These are phyloP conservation scores for Antechinus stuartii DNA, from an alignment of 2,113 vertebrate genomes.

Conservation along the genomic window DNA sequence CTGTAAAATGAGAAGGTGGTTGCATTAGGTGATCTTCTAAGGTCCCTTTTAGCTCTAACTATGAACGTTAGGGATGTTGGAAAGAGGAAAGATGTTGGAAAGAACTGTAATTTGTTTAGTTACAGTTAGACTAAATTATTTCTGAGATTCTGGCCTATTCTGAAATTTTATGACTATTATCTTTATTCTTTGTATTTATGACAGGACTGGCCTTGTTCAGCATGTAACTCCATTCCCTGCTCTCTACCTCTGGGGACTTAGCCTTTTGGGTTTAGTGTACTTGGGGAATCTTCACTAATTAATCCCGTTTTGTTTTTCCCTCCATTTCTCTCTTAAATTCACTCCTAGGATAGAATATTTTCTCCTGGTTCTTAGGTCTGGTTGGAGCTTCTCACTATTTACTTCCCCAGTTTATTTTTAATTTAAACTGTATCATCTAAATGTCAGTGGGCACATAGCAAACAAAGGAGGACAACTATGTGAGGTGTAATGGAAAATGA, in stretches of 20 bases:
- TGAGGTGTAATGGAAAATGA: background rate
- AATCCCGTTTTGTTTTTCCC: background rate
- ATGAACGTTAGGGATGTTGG: background rate
- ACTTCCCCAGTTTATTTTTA: background rate
- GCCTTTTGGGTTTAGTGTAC: background rate
- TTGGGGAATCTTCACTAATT: background rate
- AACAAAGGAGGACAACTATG: background rate
- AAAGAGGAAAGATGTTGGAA: background rate
- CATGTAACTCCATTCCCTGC: background rate
- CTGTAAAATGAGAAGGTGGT: slow-evolving; percentile 44
- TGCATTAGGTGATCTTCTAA: background rate
- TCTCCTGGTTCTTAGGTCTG: background rate
- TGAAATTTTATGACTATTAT: background rate
- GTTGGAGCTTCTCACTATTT: background rate
- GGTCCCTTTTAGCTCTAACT: background rate
- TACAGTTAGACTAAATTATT: background rate
- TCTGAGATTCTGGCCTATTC: background rate
- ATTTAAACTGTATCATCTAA: background rate
- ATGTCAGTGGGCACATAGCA: background rate
- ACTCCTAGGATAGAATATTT: background rate
- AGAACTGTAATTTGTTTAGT: background rate
- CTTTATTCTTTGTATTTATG: background rate
- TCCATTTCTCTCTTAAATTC: background rate
- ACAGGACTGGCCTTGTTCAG: background rate
- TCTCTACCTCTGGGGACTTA: background rate